phyloP scores from a whole-genome alignment of 2,888 invertebrate genomes.

The Caprella mutica region DNA sequence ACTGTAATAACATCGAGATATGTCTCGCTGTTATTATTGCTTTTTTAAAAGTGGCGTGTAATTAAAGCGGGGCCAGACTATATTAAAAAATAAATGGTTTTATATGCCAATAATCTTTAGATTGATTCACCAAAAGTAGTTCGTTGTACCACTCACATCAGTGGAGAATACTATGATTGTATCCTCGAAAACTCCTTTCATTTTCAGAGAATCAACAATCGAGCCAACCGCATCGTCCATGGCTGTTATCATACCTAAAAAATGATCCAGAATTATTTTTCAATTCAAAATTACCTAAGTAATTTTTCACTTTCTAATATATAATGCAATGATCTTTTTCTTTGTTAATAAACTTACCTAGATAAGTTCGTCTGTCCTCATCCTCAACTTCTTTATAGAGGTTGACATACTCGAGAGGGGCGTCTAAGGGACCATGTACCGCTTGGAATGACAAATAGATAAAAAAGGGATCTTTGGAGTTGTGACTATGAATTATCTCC shows the following conservation, averaged over 20 bases:
- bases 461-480: slow-evolving; percentile 60
- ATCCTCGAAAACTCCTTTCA: slow-evolving; percentile 59
- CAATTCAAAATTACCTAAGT: too few relatives aligned
- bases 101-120: too few relatives aligned
- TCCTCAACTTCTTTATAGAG: slow-evolving; percentile 57
- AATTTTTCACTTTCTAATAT: too few relatives aligned
- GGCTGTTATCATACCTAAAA: slow-evolving; percentile 66
- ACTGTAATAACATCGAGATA: too few relatives aligned
- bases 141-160: slow-evolving; percentile 51
- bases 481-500: slow-evolving; percentile 52
- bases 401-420: slow-evolving; percentile 56
- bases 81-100: too few relatives aligned
- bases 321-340: too few relatives aligned
- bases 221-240: slow-evolving; percentile 74
- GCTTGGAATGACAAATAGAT: slow-evolving; percentile 76
- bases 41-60: too few relatives aligned
- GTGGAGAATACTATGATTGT: slow-evolving; percentile 74
- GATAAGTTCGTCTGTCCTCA: slow-evolving; percentile 37
- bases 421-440: slow-evolving; percentile 73
- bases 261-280: too few relatives aligned
- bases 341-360: too few relatives aligned
- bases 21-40: too few relatives aligned
- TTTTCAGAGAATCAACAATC: slow-evolving; percentile 56
- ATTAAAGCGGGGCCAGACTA: too few relatives aligned
- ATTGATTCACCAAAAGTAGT: too few relatives aligned